A percentile compares a stretch with the other conserved stretches of the same genome.
Conservation (phyloP, 53 echinoderm and acorn worm genomes). For the Holothuria leucospilota region DNA sequence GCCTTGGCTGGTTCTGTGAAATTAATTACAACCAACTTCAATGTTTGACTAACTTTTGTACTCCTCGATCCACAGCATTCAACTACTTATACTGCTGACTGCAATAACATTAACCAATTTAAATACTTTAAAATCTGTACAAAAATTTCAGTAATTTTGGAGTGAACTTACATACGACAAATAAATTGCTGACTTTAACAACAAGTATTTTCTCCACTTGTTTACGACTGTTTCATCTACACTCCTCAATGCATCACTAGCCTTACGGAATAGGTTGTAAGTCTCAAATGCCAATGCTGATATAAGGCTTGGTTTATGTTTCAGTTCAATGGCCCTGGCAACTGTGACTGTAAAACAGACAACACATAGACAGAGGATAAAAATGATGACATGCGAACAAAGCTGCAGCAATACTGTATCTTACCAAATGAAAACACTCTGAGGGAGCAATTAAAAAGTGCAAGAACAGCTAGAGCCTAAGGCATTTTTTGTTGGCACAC, state of each 20-base stretch:
- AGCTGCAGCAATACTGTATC: too few species aligned
- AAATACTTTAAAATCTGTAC: too few species aligned
- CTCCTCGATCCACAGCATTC: too few species aligned
- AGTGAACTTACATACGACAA: constrained; percentile 82
- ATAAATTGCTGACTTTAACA: constrained; percentile 89
- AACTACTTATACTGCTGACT: too few species aligned
- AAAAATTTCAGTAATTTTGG: background rate
- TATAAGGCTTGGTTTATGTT: constrained; percentile 78
- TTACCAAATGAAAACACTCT: too few species aligned
- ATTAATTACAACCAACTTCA: too few species aligned
- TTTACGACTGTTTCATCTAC: constrained; percentile 83
- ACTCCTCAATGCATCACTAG: constrained; percentile 76
- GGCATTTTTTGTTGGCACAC: too few species aligned
- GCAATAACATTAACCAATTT: too few species aligned
- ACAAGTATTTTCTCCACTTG: constrained; percentile 96
- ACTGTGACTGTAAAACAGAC: constrained; percentile 73
- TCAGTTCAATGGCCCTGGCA: constrained; percentile 92
- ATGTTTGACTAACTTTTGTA: too few species aligned
- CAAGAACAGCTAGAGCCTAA: too few species aligned
- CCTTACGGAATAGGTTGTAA: constrained; percentile 77
- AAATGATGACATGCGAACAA: background rate
- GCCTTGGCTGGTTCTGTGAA: too few species aligned
- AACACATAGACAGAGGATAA: background rate
- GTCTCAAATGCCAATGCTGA: constrained; percentile 87
- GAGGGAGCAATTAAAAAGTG: too few species aligned